Base-by-base conservation (phyloP, 1,140 invertebrate genomes). In the Drosophila novamexicana region DNA sequence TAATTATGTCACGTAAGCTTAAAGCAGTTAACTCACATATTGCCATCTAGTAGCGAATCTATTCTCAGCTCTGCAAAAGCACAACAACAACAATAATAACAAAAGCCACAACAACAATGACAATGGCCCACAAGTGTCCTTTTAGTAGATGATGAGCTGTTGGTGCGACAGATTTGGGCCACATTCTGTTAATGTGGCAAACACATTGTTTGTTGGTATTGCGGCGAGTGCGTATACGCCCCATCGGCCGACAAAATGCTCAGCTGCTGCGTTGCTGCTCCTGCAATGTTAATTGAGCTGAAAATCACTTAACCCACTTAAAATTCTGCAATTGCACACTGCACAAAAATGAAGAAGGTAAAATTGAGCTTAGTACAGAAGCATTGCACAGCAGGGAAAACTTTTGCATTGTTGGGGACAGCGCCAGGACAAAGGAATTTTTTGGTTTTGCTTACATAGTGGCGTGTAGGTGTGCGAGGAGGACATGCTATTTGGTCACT, bases 1-100 rank as follows among this genome's bases (percentile, higher is more conserved):
- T 89, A 89, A 89, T 89, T 89, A 89, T 89, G 84, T 89, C 84
- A 89, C 84, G 84, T 89, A 89, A 89, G 84, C 88, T 89, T 89
- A 89, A 75, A 89, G 84, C 80, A 89, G 84, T 89, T 89, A 89
- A 83, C 84, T 88, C 74, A 71, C 69, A 77, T 88, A 79, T 88
- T 80, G 84, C 80, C 80, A 80, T 88, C 79, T 83, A 88, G 76
- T 83, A 76, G 83, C 84, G 75, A 88, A 88, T 88, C 69, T 68
- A 83, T 79, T 77, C 83, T 74, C 72, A 7, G 3, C 22, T 22
- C 22, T 22, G 22, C 2, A 22, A 1, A 22, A 22, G 22, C 49
- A 52, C 9, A 62, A 34, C 42, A 61, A 39, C 52, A 64, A 18
- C 44, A 54, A 14, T 1, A 10, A 56, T 12, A 57, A 49, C 45